Evolutionary conservation across 2,797 vertebrate genomes (phyloP), one percentile per base, ranked within the genome.

Genomic region (Pseudochaenichthys georgianus): DNA sequence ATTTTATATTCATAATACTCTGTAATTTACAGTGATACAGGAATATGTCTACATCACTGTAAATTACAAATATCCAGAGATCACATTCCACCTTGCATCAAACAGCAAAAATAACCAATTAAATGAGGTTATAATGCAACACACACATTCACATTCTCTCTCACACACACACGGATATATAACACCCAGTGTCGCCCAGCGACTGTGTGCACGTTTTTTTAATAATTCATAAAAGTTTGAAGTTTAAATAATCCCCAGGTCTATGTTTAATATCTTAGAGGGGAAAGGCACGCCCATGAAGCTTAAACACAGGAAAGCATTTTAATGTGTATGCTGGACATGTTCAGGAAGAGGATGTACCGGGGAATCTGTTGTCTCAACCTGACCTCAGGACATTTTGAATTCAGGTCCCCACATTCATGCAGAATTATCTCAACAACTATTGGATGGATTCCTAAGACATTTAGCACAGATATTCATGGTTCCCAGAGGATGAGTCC

Each of bases 111-210:
- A 77, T 4, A 77, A 85, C 75, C 60, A 86, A 73, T 87, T 85
- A 81, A 82, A 80, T 67, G 48, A 85, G 67, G 76, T 75, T 84
- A 70, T 68, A 77, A 84, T 83, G 83, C 54, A 62, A 47, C 60
- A 63, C 73, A 51, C 78, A 60, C 23, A 62, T 23, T 23, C 66
- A 68, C 62, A 65, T 23, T 23, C 46, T 52, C 71, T 38, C 77
- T 60, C 53, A 71, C 70, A 73, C 34, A 34, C 34, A 55, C 84
- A 31, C 81, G 74, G 60, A 91, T 80, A 93, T 93, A 87, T 73
- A 92, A 89, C 85, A 85, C 80, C 69, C 63, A 82, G 68, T 70
- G 88, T 96, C 94, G 96, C 87, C 95, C 96, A 83, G 96, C 96
- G 95, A 97, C 95, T 76, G 86, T 82, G 90, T 75, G 64, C 48